These are phyloP conservation scores for Micropoecilia bifurca DNA, from an alignment of 2,797 vertebrate genomes.

Conservation along the genomic window DNA sequence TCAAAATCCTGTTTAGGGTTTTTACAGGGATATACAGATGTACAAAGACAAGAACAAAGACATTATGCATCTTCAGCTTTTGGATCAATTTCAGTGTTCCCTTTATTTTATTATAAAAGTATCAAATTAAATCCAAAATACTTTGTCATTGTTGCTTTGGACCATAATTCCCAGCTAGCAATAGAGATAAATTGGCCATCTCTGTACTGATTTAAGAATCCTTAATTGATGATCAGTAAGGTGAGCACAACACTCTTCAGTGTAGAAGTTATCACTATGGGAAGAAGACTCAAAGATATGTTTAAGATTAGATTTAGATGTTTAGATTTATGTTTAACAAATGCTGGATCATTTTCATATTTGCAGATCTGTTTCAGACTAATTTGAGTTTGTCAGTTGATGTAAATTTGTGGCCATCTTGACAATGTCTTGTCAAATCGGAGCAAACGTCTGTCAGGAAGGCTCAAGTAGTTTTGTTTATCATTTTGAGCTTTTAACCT, in stretches of 20 bases:
- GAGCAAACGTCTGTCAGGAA: not conserved
- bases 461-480: not conserved
- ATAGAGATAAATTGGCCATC: not conserved
- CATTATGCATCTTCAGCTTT: slow-evolving; percentile 41
- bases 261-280: not conserved
- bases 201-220: not conserved
- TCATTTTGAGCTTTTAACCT: not conserved
- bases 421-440: not conserved
- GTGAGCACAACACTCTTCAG: not conserved
- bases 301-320: too few species aligned
- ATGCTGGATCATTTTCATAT: not conserved
- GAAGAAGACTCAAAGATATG: not conserved
- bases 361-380: not conserved
- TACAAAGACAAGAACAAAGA: slow-evolving; percentile 35
- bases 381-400: not conserved
- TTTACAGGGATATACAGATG: slow-evolving; percentile 28
- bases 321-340: not conserved
- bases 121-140: not conserved
- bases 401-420: not conserved
- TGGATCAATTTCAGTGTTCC: slow-evolving; percentile 54
- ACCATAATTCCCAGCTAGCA: not conserved
- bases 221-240: not conserved
- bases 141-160: not conserved
- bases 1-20: slow-evolving; percentile 2
- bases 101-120: not conserved